Base-by-base conservation (phyloP, 2,797 vertebrate species). In the Neosalanx taihuensis region DNA sequence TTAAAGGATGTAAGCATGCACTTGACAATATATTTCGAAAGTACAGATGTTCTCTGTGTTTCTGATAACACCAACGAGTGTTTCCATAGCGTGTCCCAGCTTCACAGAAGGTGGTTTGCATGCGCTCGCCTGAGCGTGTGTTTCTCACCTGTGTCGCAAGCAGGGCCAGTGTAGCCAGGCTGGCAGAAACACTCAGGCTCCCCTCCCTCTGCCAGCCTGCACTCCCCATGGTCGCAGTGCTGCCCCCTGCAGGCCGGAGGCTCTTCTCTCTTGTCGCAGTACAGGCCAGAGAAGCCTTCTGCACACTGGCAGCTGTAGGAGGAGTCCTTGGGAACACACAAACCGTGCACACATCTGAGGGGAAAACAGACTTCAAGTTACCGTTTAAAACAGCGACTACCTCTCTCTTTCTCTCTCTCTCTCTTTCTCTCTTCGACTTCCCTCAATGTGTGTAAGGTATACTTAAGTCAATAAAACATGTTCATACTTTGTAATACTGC, bases 171-270 rank as follows among this genome's bases (percentile, higher is more conserved):
- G 72, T 92, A 98, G 69, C 92, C 91, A 0, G 94, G 90, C 46
- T 94, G 93, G 63, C 97, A 99, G 70, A 94, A 90, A 37, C 97
- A 99, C 68, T 86, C 81, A 2, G 95, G 90, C 37, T 93, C 92
- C 30, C 96, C 96, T 0, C 46, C 89, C 31, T 95, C 95, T 0
- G 93, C 93, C 67, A 94, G 4, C 0, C 88, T 94, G 79, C 97
- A 99, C 81, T 96, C 95, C 49, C 97, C 97, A 0, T 95, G 94
- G 68, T 84, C 92, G 68, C 97, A 99, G 75, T 92, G 93, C 67
- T 91, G 81, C 86, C 92, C 92, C 77, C 93, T 92, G 89, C 97
- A 99, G 85, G 93, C 88, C 0, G 81, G 72, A 15, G 93, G 92
- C 57, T 96, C 94, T 74, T 94, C 95, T 79, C 85, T 93, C 74